Conservation (phyloP, 2,113 vertebrate species). For the Syrrhaptes paradoxus region DNA sequence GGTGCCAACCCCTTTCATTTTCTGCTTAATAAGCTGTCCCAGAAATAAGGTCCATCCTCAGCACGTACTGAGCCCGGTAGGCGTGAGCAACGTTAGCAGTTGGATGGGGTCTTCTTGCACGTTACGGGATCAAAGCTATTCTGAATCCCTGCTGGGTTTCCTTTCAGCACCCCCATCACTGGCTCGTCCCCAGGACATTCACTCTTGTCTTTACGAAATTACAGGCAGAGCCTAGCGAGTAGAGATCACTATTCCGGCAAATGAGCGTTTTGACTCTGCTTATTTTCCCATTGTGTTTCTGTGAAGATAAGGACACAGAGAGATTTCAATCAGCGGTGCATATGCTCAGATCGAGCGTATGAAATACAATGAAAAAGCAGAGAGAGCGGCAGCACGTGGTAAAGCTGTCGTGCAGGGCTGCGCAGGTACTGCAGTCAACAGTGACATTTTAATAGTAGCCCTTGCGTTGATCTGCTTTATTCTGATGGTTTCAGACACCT, state of each 20-base stretch:
- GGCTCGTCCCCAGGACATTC: not conserved
- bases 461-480: not conserved
- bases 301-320: not conserved
- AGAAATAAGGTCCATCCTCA: not conserved
- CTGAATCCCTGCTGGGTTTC: not conserved
- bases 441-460: not conserved
- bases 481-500: not conserved
- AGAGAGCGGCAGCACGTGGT: not conserved
- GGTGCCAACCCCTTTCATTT: not conserved
- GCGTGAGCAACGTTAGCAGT: not conserved
- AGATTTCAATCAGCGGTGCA: not conserved
- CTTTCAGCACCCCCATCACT: accelerated
- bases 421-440: not conserved
- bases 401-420: not conserved
- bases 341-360: not conserved
- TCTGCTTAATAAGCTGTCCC: not conserved
- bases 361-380: not conserved
- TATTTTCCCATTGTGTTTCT: not conserved
- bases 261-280: not conserved
- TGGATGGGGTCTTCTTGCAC: not conserved
- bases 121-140: not conserved
- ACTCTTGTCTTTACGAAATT: not conserved
- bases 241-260: not conserved
- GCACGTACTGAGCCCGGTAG: not conserved
- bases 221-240: not conserved